Evolutionary conservation across 2,888 invertebrate species (phyloP).

Genomic region (Acronicta alni): DNA sequence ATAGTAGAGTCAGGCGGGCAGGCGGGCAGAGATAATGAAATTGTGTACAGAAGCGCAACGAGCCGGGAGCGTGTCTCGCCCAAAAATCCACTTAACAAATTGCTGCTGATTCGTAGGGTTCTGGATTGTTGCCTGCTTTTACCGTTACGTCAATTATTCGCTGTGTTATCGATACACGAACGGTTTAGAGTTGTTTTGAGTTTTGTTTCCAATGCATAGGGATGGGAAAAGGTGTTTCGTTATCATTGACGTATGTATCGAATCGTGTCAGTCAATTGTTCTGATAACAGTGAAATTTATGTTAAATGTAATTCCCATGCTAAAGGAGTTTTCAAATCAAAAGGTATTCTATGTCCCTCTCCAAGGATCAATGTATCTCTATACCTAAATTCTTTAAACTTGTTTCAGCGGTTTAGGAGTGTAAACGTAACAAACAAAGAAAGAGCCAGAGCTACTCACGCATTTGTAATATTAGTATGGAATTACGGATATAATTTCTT

Average conservation of each 20-base stretch:
- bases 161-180: constrained; percentile 83
- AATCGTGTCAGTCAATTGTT: neutral
- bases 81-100: constrained; percentile 90
- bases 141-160: constrained; percentile 85
- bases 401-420: no score
- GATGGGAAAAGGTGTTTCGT: constrained; percentile 14
- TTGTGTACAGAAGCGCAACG: constrained; percentile 89
- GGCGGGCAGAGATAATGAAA: constrained; percentile 88
- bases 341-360: no score
- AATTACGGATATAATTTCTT: no score
- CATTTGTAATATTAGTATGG: no score
- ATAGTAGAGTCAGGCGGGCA: constrained; percentile 81
- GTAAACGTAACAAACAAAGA: no score
- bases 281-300: neutral
- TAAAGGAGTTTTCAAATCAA: no score
- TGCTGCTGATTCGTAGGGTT: constrained; percentile 89
- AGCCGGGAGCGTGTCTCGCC: constrained; percentile 88
- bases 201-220: constrained; percentile 49
- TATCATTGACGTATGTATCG: neutral
- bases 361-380: no score
- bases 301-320: no score
- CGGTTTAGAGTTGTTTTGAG: constrained; percentile 67
- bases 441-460: no score
- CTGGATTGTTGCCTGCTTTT: constrained; percentile 88
- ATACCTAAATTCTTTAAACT: no score